Base-by-base conservation (phyloP, 1,140 invertebrate species). In the Meteorus sp. region DNA sequence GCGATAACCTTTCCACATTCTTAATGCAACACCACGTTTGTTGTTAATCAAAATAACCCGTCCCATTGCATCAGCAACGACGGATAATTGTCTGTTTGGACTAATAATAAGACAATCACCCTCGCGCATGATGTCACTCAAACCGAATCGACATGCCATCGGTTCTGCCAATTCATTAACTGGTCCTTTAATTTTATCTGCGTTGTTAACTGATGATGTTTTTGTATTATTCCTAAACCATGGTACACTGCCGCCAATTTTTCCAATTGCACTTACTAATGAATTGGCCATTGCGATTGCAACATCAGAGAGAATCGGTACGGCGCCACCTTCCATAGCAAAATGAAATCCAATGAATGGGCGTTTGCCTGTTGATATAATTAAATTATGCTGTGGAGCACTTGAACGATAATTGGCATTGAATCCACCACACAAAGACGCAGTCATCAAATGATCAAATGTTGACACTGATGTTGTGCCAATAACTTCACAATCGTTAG, bases 1-100 rank as follows among this genome's bases (percentile, higher is more conserved):
- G 56, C 95, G 82, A 73, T 96, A 98, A 7, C 94, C 95, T 83
- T 97, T 97, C 84, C 94, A 96, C 74, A 97, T 89, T 57, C 93
- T 83, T 15, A 97, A 73, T 15, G 89, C 87, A 52, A 91, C 83
- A 6, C 93, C 92, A 68, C 85, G 86, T 31, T 83, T 84, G 19
- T 91, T 86, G 77, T 98, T 94, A 11, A 98, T 73, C 2, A 98
- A 80, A 44, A 89, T 84, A 0, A 98, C 89, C 65, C 95, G 82
- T 13, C 95, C 94, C 68, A 95, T 86, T 63, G 85, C 86, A 79
- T 98, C 96, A 1, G 89, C 87, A 11, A 95, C 82, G 1, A 89
- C 91, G 3, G 90, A 91, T 2, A 96, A 81, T 15, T 86, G 85
- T 37, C 88, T 86, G 70, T 91, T 88, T 0, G 93, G 94, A 15